These are phyloP conservation scores for Paradisaea rubra DNA, from an alignment of 2,113 vertebrate genomes.

Conservation along the genomic window DNA sequence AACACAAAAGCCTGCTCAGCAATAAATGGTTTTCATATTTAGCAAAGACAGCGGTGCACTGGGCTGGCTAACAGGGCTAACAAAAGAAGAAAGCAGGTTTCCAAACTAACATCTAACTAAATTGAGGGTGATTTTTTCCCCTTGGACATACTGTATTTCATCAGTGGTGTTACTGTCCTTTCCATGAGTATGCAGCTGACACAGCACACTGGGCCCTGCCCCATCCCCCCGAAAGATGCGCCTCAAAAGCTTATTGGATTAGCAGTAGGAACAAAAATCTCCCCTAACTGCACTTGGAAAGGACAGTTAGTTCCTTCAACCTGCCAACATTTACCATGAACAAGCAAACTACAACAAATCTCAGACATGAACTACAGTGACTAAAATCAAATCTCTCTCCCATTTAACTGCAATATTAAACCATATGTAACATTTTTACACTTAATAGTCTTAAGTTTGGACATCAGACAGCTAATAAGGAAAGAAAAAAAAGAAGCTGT, in stretches of 20 bases:
- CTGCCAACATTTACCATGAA: constrained; percentile 4
- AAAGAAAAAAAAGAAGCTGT: neutral
- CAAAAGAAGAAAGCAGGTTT: constrained; percentile 18
- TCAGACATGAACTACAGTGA: constrained; percentile 27
- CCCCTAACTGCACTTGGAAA: neutral
- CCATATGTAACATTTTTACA: constrained; percentile 27
- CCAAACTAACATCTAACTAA: neutral
- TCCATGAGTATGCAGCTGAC: neutral
- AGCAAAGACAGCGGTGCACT: constrained; percentile 11
- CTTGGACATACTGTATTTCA: neutral
- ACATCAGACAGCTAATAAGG: constrained; percentile 45
- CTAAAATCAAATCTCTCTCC: constrained; percentile 50
- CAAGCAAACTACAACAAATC: constrained; percentile 17
- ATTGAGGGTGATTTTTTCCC: neutral
- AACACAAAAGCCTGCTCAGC: constrained; percentile 47
- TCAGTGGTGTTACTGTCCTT: neutral
- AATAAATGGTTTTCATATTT: constrained; percentile 17
- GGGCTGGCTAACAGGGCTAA: constrained; percentile 28
- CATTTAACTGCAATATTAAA: constrained; percentile 49
- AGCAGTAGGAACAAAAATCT: constrained; percentile 21
- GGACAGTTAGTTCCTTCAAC: constrained; percentile 13
- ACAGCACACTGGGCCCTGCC: neutral
- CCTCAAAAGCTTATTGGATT: neutral
- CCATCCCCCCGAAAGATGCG: neutral
- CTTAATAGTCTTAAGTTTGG: constrained; percentile 10